Evolutionary conservation across 1,140 invertebrate species (phyloP).

Genomic region (Heliothis virescens): DNA sequence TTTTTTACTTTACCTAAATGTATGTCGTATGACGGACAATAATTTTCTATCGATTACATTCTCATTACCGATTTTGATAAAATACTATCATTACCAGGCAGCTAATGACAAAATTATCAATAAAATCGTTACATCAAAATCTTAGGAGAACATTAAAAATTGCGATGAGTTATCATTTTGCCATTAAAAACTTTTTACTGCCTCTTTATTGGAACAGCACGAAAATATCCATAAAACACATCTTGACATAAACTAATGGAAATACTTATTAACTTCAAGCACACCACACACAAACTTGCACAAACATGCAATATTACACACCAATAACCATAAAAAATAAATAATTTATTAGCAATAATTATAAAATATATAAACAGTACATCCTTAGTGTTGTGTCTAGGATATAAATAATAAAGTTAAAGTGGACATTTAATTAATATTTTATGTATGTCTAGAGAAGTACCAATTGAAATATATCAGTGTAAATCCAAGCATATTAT

Average conservation of each 20-base stretch:
- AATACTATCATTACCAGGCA: not conserved
- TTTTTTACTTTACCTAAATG: too few species aligned
- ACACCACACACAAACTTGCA: conserved; percentile 34
- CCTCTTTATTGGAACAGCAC: not conserved
- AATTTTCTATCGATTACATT: not conserved
- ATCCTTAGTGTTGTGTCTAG: conserved; percentile 1
- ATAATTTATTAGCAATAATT: conserved; percentile 34
- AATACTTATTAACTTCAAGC: conserved; percentile 25
- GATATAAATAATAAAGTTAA: conserved; percentile 13
- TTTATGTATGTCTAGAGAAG: not conserved
- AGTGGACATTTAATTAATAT: not conserved
- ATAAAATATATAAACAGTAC: conserved; percentile 16
- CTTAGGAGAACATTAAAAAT: too few species aligned
- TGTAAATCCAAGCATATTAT: not conserved
- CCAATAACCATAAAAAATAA: conserved; percentile 16
- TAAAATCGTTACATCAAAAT: not conserved
- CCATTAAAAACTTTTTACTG: too few species aligned
- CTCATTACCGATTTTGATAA: not conserved
- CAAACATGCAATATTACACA: conserved; percentile 37
- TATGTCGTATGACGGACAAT: not conserved
- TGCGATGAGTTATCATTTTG: too few species aligned
- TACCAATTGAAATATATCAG: not conserved
- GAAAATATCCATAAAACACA: not conserved
- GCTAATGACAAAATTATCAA: not conserved
- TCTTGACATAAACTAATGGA: not conserved